Base-by-base conservation (phyloP, 2,113 vertebrate genomes). In the Coturnix japonica region DNA sequence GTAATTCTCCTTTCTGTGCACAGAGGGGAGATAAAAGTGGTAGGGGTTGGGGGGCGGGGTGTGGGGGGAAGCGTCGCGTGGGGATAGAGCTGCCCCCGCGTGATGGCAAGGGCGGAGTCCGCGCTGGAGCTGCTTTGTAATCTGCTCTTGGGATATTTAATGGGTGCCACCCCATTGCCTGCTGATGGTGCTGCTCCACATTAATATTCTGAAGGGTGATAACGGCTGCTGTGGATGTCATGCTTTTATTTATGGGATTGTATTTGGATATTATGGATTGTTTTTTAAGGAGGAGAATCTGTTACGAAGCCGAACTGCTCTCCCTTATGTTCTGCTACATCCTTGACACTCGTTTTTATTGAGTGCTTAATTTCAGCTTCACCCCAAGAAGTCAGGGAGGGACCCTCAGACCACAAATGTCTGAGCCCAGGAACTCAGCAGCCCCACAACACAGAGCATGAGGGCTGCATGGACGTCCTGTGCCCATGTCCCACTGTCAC, bases 371-470 rank as follows among this genome's bases (percentile, higher is more conserved):
- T 35, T 76, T 41, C 46, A 14, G 54, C 54, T 90, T 65, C 79
- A 64, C 41, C 64, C 59, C 18, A 60, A 47, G n/a, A 73, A 49
- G 51, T 41, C 30, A 31, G 57, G 49, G 51, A 69, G 63, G 71
- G 59, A 65, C 44, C 64, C 43, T 57, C 2, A 6, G 75, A 30
- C 59, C 41, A 8, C 4, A 1, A 13, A 28, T 15, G 1, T 74
- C 69, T 1, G 0, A n/a, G 37, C 72, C 76, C 30, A 44, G 33
- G 37, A 28, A 43, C 12, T 13, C 3, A 41, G 4, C 0, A 3
- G 35, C 75, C n/a, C 85, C 0, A 0, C 53, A 76, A 63, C 0
- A 0, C 54, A 54, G 88, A 51, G 73, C 76, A 54, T 11, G 5
- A 67, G 90, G 53, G 74, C 71, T 60, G 43, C 43, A 20, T 6